Conservation (phyloP, 2,113 vertebrate species). For the Colaptes auratus region DNA sequence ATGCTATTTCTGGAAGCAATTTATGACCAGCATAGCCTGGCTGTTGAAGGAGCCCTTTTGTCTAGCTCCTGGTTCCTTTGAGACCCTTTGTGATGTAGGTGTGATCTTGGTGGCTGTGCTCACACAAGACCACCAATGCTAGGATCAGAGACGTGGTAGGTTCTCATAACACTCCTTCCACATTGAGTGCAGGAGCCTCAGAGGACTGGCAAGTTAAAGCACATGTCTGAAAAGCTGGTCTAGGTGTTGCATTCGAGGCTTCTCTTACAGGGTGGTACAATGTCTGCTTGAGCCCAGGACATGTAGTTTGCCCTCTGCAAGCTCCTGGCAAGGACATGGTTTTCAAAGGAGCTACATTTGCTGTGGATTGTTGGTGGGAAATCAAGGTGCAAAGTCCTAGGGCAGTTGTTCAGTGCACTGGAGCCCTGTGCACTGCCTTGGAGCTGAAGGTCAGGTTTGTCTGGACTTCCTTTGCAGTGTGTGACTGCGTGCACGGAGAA, state of each 20-base stretch:
- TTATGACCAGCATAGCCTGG: not conserved
- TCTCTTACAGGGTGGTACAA: not conserved
- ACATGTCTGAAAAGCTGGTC: not conserved
- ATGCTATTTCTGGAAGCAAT: not conserved
- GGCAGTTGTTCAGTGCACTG: not conserved
- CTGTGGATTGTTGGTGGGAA: not conserved
- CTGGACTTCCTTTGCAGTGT: constrained; percentile 75
- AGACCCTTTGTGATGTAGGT: not conserved
- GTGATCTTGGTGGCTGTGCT: not conserved
- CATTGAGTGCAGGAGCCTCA: not conserved
- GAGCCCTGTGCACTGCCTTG: not conserved
- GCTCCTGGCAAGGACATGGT: not conserved
- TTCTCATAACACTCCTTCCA: not conserved
- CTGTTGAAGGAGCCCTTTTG: not conserved
- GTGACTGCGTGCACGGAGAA: constrained; percentile 84
- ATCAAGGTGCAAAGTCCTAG: not conserved
- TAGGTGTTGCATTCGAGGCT: not conserved
- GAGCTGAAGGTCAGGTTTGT: not conserved
- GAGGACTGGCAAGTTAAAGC: not conserved
- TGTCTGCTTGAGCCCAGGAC: not conserved
- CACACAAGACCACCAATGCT: fast-evolving
- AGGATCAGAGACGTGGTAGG: too few relatives aligned
- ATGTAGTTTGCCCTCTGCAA: not conserved
- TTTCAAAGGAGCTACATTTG: not conserved
- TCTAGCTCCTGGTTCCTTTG: not conserved